Percentiles rank a stretch among this genome's conserved stretches.
phyloP scores from a whole-genome alignment of 2,888 invertebrate species.

The Colletes collaris region DNA sequence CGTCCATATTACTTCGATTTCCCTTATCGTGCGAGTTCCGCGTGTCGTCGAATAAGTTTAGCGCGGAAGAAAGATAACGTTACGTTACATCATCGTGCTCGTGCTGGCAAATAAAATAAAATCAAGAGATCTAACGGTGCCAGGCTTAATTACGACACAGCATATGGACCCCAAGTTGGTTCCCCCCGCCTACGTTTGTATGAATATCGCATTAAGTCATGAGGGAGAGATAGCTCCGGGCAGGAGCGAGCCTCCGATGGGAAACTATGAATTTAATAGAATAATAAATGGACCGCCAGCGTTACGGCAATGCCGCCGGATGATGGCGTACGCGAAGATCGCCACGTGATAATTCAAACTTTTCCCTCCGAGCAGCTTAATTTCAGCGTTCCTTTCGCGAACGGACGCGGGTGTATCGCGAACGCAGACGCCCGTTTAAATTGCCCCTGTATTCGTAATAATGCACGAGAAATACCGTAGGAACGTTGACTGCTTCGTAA shows the following conservation, averaged over 20 bases:
- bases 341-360: conserved; percentile 33
- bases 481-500: conserved; percentile 31
- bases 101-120: conserved; percentile 13
- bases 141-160: conserved; percentile 64
- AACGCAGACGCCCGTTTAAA: conserved; percentile 10
- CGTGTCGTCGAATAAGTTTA: background rate
- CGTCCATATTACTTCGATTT: too few relatives aligned
- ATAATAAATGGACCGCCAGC: conserved; percentile 75
- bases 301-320: conserved; percentile 27
- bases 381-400: conserved; percentile 7
- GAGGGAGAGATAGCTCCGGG: conserved; percentile 68
- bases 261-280: conserved; percentile 78
- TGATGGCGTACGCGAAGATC: conserved; percentile 24
- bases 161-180: conserved; percentile 57
- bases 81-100: background rate
- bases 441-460: conserved; percentile 3
- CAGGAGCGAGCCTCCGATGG: conserved; percentile 64
- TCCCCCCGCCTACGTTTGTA: conserved; percentile 59
- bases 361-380: conserved; percentile 7
- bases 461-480: conserved; percentile 13
- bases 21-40: too few relatives aligned
- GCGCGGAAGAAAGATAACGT: conserved; percentile 1
- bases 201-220: conserved; percentile 72
- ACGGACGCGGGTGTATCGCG: background rate
- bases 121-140: conserved; percentile 47